phyloP scores from a whole-genome alignment of 2,113 vertebrate species.

The Poecile atricapillus region DNA sequence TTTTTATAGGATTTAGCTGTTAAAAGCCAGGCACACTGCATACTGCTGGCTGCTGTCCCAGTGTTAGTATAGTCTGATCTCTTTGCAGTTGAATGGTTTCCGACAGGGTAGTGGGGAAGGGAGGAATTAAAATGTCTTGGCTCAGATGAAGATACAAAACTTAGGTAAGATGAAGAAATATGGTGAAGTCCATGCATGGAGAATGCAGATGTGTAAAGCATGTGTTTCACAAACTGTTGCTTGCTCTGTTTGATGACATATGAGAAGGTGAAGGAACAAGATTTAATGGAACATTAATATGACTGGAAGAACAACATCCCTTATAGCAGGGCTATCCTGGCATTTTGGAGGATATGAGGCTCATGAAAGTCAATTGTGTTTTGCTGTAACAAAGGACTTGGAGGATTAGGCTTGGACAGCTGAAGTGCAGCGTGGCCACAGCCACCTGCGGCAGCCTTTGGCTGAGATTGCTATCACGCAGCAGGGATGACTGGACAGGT shows the following conservation, averaged over 20 bases:
- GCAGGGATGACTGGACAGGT: not conserved
- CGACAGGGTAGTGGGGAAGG: not conserved
- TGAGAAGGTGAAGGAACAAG: not conserved
- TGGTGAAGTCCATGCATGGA: not conserved
- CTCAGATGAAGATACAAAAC: not conserved
- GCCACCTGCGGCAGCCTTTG: not conserved
- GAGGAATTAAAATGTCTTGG: not conserved
- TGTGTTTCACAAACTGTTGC: not conserved
- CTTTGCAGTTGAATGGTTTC: not conserved
- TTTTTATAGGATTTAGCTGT: conserved; percentile 38
- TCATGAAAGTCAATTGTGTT: not conserved
- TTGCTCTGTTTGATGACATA: not conserved
- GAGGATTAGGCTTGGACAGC: not conserved
- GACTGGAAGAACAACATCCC: not conserved
- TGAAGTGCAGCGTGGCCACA: not conserved
- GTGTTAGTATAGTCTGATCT: not conserved
- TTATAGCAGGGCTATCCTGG: not conserved
- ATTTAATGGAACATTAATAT: not conserved
- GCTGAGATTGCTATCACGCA: fast-evolving
- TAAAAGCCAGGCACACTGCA: not conserved
- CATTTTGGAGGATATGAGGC: not conserved
- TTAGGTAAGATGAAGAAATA: not conserved
- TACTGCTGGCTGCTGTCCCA: conserved; percentile 23
- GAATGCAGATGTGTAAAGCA: not conserved
- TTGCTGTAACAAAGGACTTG: not conserved